Conservation (phyloP, 2,797 vertebrate species). For the Platalea minor region DNA sequence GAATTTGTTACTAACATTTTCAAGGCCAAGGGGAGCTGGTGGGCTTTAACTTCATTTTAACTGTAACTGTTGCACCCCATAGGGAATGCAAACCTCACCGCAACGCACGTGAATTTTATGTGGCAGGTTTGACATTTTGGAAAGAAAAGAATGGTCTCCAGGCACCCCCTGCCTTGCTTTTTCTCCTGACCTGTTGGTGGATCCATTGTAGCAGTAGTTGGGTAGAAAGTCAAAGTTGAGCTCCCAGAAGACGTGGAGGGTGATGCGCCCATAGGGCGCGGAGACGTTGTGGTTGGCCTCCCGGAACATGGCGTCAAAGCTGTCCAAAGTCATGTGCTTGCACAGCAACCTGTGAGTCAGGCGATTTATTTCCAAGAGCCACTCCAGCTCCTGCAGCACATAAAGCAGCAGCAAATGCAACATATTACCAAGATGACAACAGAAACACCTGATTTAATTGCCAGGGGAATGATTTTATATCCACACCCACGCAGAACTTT, state of each 20-base stretch:
- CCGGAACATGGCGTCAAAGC: constrained; percentile 91
- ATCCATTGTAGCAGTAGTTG: constrained; percentile 92
- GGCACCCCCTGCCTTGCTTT: background rate
- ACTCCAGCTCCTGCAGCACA: constrained; percentile 84
- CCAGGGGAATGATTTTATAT: background rate
- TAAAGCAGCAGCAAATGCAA: background rate
- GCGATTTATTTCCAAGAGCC: constrained; percentile 88
- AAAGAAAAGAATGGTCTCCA: background rate
- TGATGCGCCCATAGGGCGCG: constrained; percentile 88
- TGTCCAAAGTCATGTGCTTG: constrained; percentile 90
- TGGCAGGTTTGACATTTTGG: background rate
- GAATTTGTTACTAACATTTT: background rate
- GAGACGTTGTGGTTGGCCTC: constrained; percentile 92
- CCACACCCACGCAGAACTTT: background rate
- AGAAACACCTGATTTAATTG: constrained; percentile 1
- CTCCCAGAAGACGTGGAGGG: constrained; percentile 91
- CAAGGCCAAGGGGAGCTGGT: background rate
- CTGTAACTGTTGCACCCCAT: background rate
- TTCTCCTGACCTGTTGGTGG: constrained; percentile 85
- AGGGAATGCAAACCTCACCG: background rate
- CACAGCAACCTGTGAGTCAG: constrained; percentile 88
- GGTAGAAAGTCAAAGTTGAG: constrained; percentile 92
- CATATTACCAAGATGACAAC: background rate
- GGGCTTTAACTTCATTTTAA: background rate
- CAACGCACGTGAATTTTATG: fast-evolving